Percentiles rank a stretch among this genome's conserved stretches.
Conservation (phyloP, 2,113 vertebrate genomes). For the Sinocyclocheilus rhinocerous region DNA sequence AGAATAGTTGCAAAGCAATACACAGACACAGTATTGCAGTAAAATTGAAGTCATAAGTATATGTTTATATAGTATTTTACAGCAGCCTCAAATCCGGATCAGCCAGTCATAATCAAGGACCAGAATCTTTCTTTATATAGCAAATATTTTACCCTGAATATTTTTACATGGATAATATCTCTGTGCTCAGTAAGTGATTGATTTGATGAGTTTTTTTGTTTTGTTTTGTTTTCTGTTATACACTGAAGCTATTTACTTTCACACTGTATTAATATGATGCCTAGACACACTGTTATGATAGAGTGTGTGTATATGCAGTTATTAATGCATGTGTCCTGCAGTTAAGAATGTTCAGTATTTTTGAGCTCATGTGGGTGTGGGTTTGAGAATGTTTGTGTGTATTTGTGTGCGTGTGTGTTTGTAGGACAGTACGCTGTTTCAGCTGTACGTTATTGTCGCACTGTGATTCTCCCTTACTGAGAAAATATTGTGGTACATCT, state of each 20-base stretch:
- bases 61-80: neutral
- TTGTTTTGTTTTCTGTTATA: neutral
- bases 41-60: neutral
- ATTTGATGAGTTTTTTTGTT: too few species aligned
- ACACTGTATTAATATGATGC: neutral
- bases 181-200: neutral
- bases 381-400: slow-evolving; percentile 32
- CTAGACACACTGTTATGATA: neutral
- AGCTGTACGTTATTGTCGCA: slow-evolving; percentile 79
- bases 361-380: slow-evolving; percentile 22
- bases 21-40: neutral
- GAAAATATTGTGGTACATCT: slow-evolving; percentile 82
- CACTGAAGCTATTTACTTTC: neutral
- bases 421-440: slow-evolving; percentile 75
- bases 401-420: slow-evolving; percentile 50
- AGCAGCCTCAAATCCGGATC: neutral
- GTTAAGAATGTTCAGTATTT: slow-evolving; percentile 34
- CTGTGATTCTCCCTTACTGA: slow-evolving; percentile 71
- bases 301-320: neutral
- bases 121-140: neutral
- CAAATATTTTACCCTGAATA: neutral
- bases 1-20: neutral
- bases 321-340: too few species aligned
- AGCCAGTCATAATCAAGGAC: neutral
- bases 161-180: neutral